A percentile compares a stretch with the other conserved stretches of the same genome.
These are phyloP conservation scores for Protosalanx chinensis DNA, from an alignment of 2,797 vertebrate genomes.

Conservation along the genomic window DNA sequence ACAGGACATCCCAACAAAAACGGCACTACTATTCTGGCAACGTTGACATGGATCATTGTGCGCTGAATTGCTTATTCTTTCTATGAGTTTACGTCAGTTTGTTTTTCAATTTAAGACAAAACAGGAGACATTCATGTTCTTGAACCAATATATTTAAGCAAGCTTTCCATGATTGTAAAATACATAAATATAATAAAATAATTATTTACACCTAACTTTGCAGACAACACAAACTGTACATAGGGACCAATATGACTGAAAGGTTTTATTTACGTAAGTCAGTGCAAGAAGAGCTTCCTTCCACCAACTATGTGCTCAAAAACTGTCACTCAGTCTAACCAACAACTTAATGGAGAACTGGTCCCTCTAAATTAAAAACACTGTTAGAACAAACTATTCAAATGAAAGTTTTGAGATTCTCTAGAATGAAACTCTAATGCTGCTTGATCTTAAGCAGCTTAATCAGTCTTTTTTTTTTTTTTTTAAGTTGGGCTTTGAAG, in stretches of 20 bases:
- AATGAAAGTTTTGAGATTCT: neutral
- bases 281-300: conserved; percentile 53
- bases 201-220: conserved; percentile 65
- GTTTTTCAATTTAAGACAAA: conserved; percentile 51
- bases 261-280: conserved; percentile 37
- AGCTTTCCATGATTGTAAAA: conserved; percentile 62
- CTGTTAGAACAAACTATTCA: neutral
- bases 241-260: conserved; percentile 40
- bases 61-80: neutral
- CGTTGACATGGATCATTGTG: neutral
- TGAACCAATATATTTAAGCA: conserved; percentile 45
- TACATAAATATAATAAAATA: conserved; percentile 72
- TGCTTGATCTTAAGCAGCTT: conserved; percentile 24
- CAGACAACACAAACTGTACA: conserved; percentile 54
- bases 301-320: conserved; percentile 1
- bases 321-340: conserved; percentile 21
- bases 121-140: conserved; percentile 59
- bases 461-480: neutral
- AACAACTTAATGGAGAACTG: neutral
- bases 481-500: conserved; percentile 19
- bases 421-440: neutral
- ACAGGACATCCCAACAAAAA: neutral
- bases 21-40: neutral
- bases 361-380: neutral
- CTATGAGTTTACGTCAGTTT: neutral